phyloP scores from a whole-genome alignment of 2,113 vertebrate genomes.

The Anser brachyrhynchus region DNA sequence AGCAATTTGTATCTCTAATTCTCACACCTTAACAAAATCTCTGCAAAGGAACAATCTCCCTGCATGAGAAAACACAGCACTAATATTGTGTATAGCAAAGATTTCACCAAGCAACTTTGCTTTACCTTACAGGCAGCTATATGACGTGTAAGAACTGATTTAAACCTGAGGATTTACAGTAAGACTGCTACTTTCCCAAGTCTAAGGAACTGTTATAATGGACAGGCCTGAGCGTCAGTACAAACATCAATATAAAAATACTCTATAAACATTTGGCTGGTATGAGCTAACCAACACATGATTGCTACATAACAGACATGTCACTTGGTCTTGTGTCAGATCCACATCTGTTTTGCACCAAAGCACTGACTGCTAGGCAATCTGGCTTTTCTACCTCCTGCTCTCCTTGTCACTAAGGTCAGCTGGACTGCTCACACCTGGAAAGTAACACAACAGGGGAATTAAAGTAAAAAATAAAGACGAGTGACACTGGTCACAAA shows the following conservation, averaged over 20 bases:
- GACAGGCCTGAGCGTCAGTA: neutral
- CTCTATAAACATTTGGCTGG: neutral
- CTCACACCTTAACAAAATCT: neutral
- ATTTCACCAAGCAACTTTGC: neutral
- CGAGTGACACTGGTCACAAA: neutral
- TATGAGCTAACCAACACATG: neutral
- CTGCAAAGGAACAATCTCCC: neutral
- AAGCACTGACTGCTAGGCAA: neutral
- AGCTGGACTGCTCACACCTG: neutral
- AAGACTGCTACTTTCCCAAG: neutral
- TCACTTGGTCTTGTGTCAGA: neutral
- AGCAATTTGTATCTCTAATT: neutral
- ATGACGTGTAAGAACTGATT: neutral
- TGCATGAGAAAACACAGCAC: neutral
- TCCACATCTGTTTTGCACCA: neutral
- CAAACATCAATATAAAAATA: neutral
- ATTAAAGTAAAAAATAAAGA: neutral
- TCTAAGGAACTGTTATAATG: accelerated
- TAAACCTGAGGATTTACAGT: neutral
- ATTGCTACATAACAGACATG: neutral
- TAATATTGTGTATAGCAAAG: neutral
- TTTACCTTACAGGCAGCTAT: neutral
- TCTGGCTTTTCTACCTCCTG: neutral
- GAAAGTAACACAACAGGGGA: neutral
- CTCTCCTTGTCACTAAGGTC: neutral